Conservation (phyloP, 2,113 vertebrate species). For the Gavia stellata region DNA sequence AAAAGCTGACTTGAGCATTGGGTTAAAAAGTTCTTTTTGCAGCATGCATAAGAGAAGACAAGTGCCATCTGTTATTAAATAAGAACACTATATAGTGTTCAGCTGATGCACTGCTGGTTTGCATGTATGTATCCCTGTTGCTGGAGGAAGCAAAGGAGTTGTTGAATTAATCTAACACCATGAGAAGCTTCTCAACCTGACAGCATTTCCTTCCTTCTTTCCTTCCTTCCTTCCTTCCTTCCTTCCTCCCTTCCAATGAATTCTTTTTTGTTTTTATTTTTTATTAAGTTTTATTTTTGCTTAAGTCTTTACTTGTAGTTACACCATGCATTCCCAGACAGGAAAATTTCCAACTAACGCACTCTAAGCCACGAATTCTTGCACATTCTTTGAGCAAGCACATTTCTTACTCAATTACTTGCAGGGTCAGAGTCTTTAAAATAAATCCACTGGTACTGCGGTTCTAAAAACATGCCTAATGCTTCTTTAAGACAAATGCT, state of each 20-base stretch:
- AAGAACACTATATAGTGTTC: neutral
- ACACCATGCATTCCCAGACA: neutral
- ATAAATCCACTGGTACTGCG: neutral
- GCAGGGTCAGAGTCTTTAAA: neutral
- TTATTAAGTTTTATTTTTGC: neutral
- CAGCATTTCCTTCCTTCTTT: neutral
- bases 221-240: neutral
- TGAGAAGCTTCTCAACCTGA: neutral
- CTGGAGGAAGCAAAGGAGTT: neutral
- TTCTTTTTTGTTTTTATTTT: neutral
- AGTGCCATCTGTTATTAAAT: neutral
- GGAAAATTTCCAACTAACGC: neutral
- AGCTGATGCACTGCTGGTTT: neutral
- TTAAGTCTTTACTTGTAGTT: neutral
- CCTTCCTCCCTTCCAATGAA: neutral
- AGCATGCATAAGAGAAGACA: neutral
- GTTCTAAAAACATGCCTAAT: neutral
- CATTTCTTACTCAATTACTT: neutral
- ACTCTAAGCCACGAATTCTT: neutral
- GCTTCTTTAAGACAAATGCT: neutral
- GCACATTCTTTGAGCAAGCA: neutral
- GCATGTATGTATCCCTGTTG: neutral
- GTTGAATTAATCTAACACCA: neutral
- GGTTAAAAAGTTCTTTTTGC: neutral
- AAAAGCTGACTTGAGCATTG: neutral